Percentiles rank a stretch among this genome's conserved stretches.
Evolutionary conservation across 2,888 invertebrate species (phyloP).

Genomic region (Halocaridina rubra): DNA sequence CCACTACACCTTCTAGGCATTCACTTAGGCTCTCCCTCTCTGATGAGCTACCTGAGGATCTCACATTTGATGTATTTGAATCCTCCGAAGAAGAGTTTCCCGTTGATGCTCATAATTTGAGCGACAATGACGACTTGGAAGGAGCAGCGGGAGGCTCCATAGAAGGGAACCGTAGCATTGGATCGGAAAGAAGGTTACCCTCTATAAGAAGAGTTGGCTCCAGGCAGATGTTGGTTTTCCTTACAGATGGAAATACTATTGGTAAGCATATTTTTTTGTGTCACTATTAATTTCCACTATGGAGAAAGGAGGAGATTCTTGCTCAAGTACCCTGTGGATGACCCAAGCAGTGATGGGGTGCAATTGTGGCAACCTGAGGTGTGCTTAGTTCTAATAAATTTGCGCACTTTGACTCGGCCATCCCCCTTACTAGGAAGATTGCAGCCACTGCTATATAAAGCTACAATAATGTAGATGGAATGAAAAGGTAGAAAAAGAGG

Average conservation of each 20-base stretch:
- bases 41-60: constrained; percentile 54
- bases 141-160: neutral
- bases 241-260: constrained; percentile 59
- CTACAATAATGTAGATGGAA: no score
- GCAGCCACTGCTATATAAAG: no score
- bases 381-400: no score
- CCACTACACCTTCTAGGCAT: constrained; percentile 35
- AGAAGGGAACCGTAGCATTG: neutral
- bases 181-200: constrained; percentile 1
- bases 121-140: constrained; percentile 22
- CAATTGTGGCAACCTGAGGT: neutral
- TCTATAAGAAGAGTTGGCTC: constrained; percentile 57
- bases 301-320: neutral
- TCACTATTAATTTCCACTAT: neutral
- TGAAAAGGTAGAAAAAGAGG: no score
- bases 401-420: no score
- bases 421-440: no score
- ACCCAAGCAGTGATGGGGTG: neutral
- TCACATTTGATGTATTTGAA: constrained; percentile 56
- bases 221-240: constrained; percentile 62
- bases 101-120: constrained; percentile 40
- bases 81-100: constrained; percentile 60
- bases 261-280: constrained; percentile 4
- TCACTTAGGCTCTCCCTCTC: constrained; percentile 54
- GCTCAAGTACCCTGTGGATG: neutral